Conservation (phyloP, 1,140 invertebrate species). For the Drosophila subobscura region DNA sequence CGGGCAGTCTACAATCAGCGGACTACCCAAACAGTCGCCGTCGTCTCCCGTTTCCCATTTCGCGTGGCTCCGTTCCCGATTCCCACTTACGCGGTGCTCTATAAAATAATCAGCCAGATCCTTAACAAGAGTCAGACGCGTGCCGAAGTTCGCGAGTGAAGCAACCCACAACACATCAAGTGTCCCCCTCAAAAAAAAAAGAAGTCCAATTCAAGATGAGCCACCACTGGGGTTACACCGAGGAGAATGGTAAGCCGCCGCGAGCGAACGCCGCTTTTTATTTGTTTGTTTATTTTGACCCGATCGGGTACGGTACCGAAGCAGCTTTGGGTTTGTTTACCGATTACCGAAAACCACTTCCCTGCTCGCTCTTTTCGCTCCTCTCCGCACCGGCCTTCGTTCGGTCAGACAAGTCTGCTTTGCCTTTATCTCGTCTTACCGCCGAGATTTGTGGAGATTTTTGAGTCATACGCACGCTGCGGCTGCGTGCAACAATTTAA, state of each 20-base stretch:
- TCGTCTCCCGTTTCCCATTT: constrained; percentile 32
- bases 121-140: constrained; percentile 53
- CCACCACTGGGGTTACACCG: constrained; percentile 81
- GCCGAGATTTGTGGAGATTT: constrained; percentile 1
- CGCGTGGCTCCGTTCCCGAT: constrained; percentile 11
- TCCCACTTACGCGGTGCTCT: constrained; percentile 29
- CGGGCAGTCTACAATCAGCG: constrained; percentile 69
- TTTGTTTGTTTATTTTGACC: constrained; percentile 35
- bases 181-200: constrained; percentile 16
- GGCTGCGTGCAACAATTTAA: constrained; percentile 37
- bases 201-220: constrained; percentile 63
- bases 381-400: constrained; percentile 32
- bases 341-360: constrained; percentile 21
- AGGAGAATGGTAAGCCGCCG: constrained; percentile 73
- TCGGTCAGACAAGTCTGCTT: constrained; percentile 29
- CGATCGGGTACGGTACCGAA: constrained; percentile 44
- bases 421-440: background rate
- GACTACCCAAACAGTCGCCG: constrained; percentile 63
- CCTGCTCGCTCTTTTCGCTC: background rate
- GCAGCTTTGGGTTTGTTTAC: constrained; percentile 42
- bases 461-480: constrained; percentile 61
- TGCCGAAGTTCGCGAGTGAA: constrained; percentile 54
- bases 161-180: constrained; percentile 39
- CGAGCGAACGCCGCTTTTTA: constrained; percentile 3
- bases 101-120: constrained; percentile 53